These are phyloP conservation scores for Gobius niger DNA, from an alignment of 2,113 vertebrate genomes.

Conservation along the genomic window DNA sequence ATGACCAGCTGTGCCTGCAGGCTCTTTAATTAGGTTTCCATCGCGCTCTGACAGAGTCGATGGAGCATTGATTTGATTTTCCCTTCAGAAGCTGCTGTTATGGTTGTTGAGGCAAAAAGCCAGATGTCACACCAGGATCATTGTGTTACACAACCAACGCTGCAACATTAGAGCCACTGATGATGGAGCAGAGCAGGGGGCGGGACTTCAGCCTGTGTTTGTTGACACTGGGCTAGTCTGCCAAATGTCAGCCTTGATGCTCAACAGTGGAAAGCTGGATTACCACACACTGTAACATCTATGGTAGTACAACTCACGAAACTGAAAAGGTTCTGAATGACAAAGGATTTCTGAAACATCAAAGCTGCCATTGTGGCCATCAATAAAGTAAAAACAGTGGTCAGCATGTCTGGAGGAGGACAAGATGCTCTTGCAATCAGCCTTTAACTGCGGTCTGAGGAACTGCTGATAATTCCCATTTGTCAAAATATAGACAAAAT, in stretches of 20 bases:
- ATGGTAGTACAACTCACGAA: not conserved
- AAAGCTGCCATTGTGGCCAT: no score
- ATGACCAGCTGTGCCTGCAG: constrained; percentile 66
- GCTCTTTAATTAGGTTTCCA: constrained; percentile 80
- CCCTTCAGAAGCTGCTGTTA: constrained; percentile 67
- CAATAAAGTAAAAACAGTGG: not conserved
- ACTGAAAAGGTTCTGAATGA: no score
- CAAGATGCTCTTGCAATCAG: no score
- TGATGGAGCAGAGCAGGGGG: constrained; percentile 18
- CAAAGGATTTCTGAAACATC: no score
- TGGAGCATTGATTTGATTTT: constrained; percentile 78
- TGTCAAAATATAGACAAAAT: no score
- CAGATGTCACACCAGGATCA: constrained; percentile 72
- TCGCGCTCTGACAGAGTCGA: constrained; percentile 72
- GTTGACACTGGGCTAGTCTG: constrained; percentile 13
- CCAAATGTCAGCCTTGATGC: not conserved
- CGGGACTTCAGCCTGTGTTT: constrained; percentile 7
- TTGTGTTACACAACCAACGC: constrained; percentile 68
- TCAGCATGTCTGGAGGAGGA: not conserved
- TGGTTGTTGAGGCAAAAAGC: constrained; percentile 62
- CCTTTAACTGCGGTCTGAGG: no score
- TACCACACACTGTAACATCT: not conserved
- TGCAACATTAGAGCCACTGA: constrained; percentile 33
- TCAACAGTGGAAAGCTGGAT: not conserved
- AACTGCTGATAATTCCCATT: no score